Percentiles rank a stretch among this genome's conserved stretches.
phyloP scores from a whole-genome alignment of 2,797 vertebrate genomes.

The Trachops cirrhosus region DNA sequence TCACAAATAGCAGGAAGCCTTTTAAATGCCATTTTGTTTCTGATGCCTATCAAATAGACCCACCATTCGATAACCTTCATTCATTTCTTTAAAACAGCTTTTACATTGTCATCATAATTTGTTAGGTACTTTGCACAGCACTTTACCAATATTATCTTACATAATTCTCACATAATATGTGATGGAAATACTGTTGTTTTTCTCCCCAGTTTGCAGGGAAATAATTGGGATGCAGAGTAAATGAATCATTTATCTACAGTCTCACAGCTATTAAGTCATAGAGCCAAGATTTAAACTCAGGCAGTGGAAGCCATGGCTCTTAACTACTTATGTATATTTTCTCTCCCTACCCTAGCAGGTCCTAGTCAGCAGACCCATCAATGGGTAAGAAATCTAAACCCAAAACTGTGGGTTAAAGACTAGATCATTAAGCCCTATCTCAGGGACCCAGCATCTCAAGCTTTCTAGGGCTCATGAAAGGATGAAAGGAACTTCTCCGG shows the following conservation, averaged over 20 bases:
- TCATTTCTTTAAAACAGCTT: neutral
- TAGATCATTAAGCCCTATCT: neutral
- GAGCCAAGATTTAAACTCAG: neutral
- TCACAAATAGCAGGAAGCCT: neutral
- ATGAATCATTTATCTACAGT: neutral
- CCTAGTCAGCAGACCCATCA: neutral
- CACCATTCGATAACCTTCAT: neutral
- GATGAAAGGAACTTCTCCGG: neutral
- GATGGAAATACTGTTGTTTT: neutral
- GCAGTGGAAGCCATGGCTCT: neutral
- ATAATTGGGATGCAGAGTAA: neutral
- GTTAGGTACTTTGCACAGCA: neutral
- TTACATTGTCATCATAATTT: slow-evolving; percentile 4
- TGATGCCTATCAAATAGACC: neutral
- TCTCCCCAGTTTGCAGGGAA: neutral
- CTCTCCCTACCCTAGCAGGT: neutral
- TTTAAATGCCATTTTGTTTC: neutral
- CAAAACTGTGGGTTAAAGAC: neutral
- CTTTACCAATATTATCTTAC: neutral
- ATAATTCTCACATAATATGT: neutral
- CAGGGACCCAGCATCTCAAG: neutral
- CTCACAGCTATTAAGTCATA: neutral
- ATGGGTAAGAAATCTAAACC: neutral
- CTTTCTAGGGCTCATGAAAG: neutral
- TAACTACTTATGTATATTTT: neutral